These are phyloP conservation scores for Melieria omissa DNA, from an alignment of 2,888 invertebrate genomes.

Conservation along the genomic window DNA sequence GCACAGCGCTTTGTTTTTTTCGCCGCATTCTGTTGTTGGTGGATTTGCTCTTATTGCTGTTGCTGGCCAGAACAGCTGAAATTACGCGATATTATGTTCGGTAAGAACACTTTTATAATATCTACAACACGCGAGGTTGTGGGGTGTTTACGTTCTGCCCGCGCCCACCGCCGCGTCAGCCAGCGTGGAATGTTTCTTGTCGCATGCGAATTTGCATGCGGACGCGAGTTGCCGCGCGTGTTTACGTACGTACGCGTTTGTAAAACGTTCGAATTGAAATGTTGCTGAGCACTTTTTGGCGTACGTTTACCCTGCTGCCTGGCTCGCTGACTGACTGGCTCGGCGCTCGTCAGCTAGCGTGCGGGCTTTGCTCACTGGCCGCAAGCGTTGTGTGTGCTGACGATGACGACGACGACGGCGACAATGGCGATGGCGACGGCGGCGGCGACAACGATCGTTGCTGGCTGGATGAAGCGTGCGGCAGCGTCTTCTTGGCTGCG, in stretches of 20 bases:
- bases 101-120: too few relatives aligned
- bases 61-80: not conserved
- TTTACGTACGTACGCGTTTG: conserved; percentile 22
- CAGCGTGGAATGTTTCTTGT: not conserved
- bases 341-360: too few relatives aligned
- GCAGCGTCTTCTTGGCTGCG: conserved; percentile 37
- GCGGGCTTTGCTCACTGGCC: too few relatives aligned
- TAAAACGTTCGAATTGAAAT: conserved; percentile 35
- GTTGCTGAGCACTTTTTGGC: conserved; percentile 26
- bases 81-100: not conserved
- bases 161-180: not conserved
- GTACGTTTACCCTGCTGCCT: conserved; percentile 22
- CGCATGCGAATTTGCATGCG: not conserved
- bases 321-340: conserved; percentile 9
- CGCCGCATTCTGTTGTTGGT: not conserved
- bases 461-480: not conserved
- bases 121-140: too few relatives aligned
- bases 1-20: not conserved
- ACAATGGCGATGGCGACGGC: conserved; percentile 13
- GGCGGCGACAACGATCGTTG: conserved; percentile 11
- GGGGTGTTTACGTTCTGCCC: too few relatives aligned
- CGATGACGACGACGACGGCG: not conserved
- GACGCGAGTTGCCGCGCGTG: not conserved
- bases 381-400: not conserved
- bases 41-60: not conserved